Conservation (phyloP, 2,888 invertebrate genomes). For the Zygaena filipendulae region DNA sequence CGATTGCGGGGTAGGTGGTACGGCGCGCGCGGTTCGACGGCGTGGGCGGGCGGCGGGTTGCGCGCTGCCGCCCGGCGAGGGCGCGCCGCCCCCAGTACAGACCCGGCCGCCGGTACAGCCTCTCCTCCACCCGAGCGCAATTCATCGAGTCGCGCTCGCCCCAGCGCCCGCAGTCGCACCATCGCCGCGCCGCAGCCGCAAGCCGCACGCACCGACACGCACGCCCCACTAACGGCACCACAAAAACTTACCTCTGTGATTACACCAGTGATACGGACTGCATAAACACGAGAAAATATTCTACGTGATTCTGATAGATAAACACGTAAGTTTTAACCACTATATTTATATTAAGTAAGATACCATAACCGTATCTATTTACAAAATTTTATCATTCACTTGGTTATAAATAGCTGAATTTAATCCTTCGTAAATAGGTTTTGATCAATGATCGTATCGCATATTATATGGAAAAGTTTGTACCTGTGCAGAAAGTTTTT, state of each 20-base stretch:
- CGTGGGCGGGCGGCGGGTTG: conserved; percentile 44
- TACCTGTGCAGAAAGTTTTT: no score
- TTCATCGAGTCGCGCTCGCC: conserved; percentile 19
- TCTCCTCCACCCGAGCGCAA: conserved; percentile 9
- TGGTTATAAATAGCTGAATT: no score
- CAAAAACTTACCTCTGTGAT: conserved; percentile 15
- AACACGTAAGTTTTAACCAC: no score
- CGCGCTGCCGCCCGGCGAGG: conserved; percentile 33
- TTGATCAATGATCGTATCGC: no score
- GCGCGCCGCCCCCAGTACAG: conserved; percentile 24
- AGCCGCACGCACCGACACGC: conserved; percentile 21
- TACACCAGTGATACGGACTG: no score
- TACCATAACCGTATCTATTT: no score
- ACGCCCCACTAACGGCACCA: conserved; percentile 15
- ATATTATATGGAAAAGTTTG: no score
- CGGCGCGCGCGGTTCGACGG: no score
- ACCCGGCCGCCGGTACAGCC: conserved; percentile 22
- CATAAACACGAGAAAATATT: no score
- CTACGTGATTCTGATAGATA: no score
- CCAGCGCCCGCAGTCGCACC: conserved; percentile 42
- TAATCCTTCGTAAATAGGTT: no score
- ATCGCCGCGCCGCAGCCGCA: conserved; percentile 49
- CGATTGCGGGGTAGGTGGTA: conserved; percentile 52
- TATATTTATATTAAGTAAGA: conserved; percentile 2
- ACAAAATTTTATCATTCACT: no score